phyloP scores from a whole-genome alignment of 2,113 vertebrate species.

The Orthonyx spaldingii region DNA sequence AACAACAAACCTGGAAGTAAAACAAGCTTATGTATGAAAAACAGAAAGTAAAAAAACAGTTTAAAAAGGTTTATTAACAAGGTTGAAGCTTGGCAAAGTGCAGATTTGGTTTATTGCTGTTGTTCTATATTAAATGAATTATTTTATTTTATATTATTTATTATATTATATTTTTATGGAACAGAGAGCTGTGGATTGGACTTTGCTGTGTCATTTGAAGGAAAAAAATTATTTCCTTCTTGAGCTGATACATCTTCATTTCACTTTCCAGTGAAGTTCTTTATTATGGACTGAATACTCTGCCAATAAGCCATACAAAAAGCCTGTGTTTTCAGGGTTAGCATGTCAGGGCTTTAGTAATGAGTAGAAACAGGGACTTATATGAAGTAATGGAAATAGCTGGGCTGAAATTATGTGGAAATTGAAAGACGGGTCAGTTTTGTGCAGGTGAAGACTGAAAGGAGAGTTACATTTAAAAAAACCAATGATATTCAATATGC shows the following conservation, averaged over 20 bases:
- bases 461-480: not conserved
- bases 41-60: not conserved
- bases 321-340: not conserved
- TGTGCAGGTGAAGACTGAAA: not conserved
- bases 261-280: not conserved
- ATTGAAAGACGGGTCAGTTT: not conserved
- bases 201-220: accelerated
- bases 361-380: not conserved
- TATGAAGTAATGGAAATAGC: not conserved
- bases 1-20: not conserved
- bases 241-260: not conserved
- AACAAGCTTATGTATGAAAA: not conserved
- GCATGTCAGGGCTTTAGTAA: not conserved
- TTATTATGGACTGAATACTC: not conserved
- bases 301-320: not conserved
- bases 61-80: not conserved
- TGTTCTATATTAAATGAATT: not conserved
- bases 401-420: not conserved
- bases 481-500: not conserved
- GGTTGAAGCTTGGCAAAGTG: not conserved
- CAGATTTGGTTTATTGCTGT: not conserved
- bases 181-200: not conserved
- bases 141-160: not conserved
- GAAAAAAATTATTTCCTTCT: not conserved
- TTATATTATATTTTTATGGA: not conserved